Evolutionary conservation across 1,140 invertebrate species (phyloP), one percentile per base, ranked within the genome.

Genomic region (Brevipalpus yothersi): DNA sequence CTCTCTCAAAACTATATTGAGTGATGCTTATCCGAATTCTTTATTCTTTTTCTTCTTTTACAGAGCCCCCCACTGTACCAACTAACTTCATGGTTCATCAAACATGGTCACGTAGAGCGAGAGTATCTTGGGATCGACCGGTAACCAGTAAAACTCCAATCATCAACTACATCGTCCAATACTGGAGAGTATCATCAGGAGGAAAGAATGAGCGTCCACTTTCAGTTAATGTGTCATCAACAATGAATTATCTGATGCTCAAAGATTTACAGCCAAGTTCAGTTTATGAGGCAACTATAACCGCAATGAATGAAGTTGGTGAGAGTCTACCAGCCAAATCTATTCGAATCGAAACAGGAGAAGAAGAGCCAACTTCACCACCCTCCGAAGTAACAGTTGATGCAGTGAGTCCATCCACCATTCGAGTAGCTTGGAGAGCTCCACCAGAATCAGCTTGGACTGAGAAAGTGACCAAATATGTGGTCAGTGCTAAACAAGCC

Each of bases 121-220:
- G 88, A 67, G 73, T 96, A 4, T 83, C 83, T n/a, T 96, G 92
- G 91, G 82, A 82, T 39, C 81, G 84, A 58, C 89, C 90, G 13
- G 95, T 91, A 70, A 83, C 92, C 69, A 91, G 91, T 62, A 94
- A 95, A 70, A 89, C 86, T 19, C 82, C 83, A 0, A 85, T 96
- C 62, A 86, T 82, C 63, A 79, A 82, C 68, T 96, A 92, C 70
- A 78, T 85, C 51, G 88, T 93, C 68, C 86, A 92, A 72, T 91
- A 90, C 71, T 92, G 91, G 74, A 82, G 83, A 62, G 47, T 51
- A 12, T 17, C 56, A 40, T 40, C n/a, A 40, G 57, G 62, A 17
- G 53, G 23, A 13, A 39, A 8, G 10, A 61, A 62, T 39, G 62
- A 66, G 47, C 60, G 65, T 13, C 54, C 64, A 12, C 57, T 64